Evolutionary conservation across 1,140 invertebrate species (phyloP), one percentile per base, ranked within the genome.

Genomic region (Diplogasteroides magnus): DNA sequence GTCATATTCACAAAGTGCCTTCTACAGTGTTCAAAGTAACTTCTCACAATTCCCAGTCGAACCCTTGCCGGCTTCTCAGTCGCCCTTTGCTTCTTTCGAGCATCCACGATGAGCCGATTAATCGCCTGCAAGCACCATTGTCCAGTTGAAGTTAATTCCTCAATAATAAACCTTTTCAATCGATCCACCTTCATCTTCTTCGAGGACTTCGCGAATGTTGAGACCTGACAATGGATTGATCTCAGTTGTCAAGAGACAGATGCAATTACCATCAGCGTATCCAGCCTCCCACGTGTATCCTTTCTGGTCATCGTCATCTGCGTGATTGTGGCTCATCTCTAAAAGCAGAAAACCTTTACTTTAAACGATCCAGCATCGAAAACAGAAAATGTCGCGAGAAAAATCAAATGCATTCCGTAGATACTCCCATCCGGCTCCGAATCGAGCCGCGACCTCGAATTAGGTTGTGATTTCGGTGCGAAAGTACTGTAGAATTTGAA

Each of bases 171-270:
- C n/a, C n/a, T 84, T 78, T 64, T 84, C 82, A 13, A 86, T 73
- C 1, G 84, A 84, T 1, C 85, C 85, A 60, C 77, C 78, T 48
- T 84, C 84, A 82, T 85, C 84, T 79, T 86, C 85, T 69, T 82
- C 77, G 13, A 86, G 77, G 15, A 80, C 83, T 74, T 85, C 84
- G 82, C 85, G 84, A 68, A 58, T 61, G 60, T 77, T 74, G n/a
- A 74, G 27, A 19, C 73, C 73, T 74, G 31, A 63, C 11, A 11
- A 69, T 29, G 29, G 19, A 28, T 27, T 3, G 66, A 23, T 55
- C 1, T 0, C 29, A 37, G 23, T 59, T 60, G 31, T 31, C 26
- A 48, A 67, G 59, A 65, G 25, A 23, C 31, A 23, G 67, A 31
- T 66, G 26, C n/a, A 23, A 57, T 55, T 15, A 72, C 72, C 72